Conservation (phyloP, 2,797 vertebrate species). For the Bradypodion ventrale region DNA sequence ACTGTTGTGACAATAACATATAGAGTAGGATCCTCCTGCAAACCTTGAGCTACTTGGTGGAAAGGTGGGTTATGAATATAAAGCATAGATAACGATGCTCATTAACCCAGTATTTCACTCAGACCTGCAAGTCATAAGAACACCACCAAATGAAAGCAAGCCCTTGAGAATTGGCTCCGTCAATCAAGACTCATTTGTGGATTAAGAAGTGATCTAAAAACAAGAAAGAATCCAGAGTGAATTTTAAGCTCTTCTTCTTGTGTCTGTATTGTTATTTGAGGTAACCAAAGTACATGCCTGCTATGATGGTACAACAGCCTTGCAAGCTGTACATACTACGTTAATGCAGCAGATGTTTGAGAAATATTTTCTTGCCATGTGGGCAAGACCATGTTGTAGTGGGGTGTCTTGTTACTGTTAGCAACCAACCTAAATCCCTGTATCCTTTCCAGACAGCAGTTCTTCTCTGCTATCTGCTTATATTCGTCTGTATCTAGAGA, state of each 20-base stretch:
- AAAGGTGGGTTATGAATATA: neutral
- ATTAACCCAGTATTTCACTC: neutral
- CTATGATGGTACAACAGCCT: neutral
- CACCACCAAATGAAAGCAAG: neutral
- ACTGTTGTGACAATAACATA: too few relatives aligned
- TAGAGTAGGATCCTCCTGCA: too few relatives aligned
- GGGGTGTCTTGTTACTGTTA: constrained; percentile 1
- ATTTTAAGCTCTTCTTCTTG: neutral
- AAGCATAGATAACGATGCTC: neutral
- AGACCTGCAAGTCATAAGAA: neutral
- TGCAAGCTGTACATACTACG: neutral
- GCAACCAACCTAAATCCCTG: neutral
- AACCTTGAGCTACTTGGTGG: too few relatives aligned
- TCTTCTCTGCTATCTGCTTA: too few relatives aligned
- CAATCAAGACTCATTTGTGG: neutral
- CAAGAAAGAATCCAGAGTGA: neutral
- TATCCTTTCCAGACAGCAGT: too few relatives aligned
- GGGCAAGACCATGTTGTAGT: neutral
- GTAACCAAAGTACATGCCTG: neutral
- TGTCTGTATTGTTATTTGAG: neutral
- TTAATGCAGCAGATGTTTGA: neutral
- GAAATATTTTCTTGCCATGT: neutral
- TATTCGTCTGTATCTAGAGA: too few relatives aligned
- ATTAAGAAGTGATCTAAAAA: neutral
- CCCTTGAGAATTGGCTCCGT: neutral